These are phyloP conservation scores for Torymus tubicola DNA, from an alignment of 2,888 invertebrate species.

Conservation along the genomic window DNA sequence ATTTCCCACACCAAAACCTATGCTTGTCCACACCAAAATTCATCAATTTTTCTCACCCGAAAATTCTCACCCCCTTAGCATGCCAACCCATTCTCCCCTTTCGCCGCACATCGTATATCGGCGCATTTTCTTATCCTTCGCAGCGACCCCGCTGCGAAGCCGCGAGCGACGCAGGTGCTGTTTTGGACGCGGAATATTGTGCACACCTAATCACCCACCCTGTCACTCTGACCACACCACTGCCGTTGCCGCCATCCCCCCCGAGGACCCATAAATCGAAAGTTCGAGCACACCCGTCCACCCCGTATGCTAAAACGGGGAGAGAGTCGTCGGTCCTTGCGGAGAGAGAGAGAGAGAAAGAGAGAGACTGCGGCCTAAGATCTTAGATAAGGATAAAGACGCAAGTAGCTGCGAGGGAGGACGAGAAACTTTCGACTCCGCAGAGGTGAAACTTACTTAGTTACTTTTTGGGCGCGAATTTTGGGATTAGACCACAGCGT, in stretches of 20 bases:
- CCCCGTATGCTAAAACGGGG: slow-evolving; percentile 50
- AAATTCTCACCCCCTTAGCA: too few relatives aligned
- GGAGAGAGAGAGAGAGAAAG: neutral
- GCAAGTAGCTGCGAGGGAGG: neutral
- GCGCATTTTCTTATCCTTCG: neutral
- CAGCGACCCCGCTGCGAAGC: too few relatives aligned
- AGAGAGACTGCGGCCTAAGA: slow-evolving; percentile 45
- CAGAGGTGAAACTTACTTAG: slow-evolving; percentile 40
- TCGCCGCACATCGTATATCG: too few relatives aligned
- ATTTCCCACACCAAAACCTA: too few relatives aligned
- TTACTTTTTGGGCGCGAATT: slow-evolving; percentile 42
- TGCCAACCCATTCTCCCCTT: too few relatives aligned
- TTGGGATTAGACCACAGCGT: slow-evolving; percentile 38
- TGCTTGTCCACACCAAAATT: too few relatives aligned
- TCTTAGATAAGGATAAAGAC: slow-evolving; percentile 53
- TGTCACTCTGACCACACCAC: slow-evolving; percentile 75
- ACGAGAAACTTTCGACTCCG: slow-evolving; percentile 33
- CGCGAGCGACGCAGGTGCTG: slow-evolving; percentile 74
- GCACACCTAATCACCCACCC: slow-evolving; percentile 75
- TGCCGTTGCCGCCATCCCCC: slow-evolving; percentile 24
- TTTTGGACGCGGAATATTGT: slow-evolving; percentile 73
- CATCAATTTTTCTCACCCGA: too few relatives aligned
- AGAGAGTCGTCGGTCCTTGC: neutral
- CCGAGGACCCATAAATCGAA: slow-evolving; percentile 75
- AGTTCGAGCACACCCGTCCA: slow-evolving; percentile 64